Evolutionary conservation across 2,113 vertebrate species (phyloP), one percentile per base, ranked within the genome.

Genomic region (Psettodes erumei): DNA sequence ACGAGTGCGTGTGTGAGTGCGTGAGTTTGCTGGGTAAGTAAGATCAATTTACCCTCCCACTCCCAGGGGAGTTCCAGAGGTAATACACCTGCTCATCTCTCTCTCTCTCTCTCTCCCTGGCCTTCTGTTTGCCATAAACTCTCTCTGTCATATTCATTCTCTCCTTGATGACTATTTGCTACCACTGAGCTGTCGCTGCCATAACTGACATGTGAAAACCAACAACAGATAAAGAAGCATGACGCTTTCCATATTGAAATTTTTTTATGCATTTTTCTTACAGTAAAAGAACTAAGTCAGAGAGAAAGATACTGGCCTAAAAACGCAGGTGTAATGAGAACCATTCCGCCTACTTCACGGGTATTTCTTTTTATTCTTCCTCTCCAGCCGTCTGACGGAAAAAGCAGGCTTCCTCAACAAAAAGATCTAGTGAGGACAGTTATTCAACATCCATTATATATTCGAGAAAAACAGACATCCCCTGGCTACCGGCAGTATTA

Each of bases 31-130:
- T 23, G 19, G 45, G 16, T 32, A 71, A 45, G 55, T n/a, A 43
- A 65, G 74, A 89, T 86, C 73, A 62, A 80, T 80, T 82, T 68
- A 77, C 56, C n/a, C 33, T 51, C 30, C 21, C 32, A n/a, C 33
- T 72, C 73, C 62, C 65, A 23, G 8, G 68, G 32, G 75, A 65
- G 23, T 48, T 53, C 40, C 47, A 71, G 43, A 79, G 75, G 77
- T 50, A 73, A 40, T 63, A 28, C 69, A 82, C 42, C 32, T 82
- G 63, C 69, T 66, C 47, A 51, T 51, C 55, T 56, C 43, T 35
- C 38, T 19, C 15, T 33, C 19, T 69, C 16, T 0, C 53, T 73
- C 43, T 35, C 38, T 19, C 15, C 38, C 19, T 69, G 12, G 0
- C 53, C 70, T 59, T 56, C 19, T 51, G 11, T 65, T 64, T 53